Conservation (phyloP, 2,113 vertebrate genomes). For the Pontoporia blainvillei region DNA sequence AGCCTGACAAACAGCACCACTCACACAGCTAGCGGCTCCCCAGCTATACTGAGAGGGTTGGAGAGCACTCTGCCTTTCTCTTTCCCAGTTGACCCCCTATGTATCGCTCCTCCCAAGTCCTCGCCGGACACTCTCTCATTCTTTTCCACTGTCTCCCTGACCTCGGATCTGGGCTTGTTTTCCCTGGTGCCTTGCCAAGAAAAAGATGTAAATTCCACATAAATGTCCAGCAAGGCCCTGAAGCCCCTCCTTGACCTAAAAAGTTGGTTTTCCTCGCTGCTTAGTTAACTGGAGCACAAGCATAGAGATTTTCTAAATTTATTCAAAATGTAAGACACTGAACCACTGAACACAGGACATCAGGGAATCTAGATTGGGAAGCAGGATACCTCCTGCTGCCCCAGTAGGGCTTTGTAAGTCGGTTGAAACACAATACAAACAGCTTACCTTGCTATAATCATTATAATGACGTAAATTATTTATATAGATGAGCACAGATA, state of each 20-base stretch:
- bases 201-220: background rate
- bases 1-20: background rate
- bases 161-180: background rate
- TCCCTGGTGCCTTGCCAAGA: background rate
- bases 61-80: background rate
- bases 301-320: background rate
- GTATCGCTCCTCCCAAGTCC: no score
- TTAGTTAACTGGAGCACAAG: background rate
- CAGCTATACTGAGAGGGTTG: accelerated
- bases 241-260: background rate
- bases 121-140: background rate
- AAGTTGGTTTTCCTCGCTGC: background rate
- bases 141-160: background rate
- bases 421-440: background rate
- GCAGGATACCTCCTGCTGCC: background rate
- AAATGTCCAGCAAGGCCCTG: background rate
- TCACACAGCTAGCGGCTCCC: background rate
- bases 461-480: background rate
- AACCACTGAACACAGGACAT: background rate
- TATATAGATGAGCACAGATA: background rate
- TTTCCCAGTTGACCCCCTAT: background rate
- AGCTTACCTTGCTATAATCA: background rate
- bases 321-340: background rate
- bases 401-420: background rate
- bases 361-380: background rate